phyloP scores from a whole-genome alignment of 2,888 invertebrate species.

The Cephus sareptanus region DNA sequence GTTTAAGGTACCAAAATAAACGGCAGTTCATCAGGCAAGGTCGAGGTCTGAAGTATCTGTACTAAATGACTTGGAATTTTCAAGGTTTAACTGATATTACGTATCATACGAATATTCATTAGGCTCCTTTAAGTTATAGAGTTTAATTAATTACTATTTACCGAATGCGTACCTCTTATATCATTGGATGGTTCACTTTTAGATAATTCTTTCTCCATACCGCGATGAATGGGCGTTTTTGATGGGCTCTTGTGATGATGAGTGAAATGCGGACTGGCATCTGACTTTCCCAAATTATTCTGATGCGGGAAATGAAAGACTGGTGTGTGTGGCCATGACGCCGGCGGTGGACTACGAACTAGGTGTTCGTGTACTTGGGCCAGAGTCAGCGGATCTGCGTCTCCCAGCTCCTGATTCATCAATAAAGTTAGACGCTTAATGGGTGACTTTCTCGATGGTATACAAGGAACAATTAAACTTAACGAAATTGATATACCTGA shows the following conservation, averaged over 20 bases:
- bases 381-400: constrained; percentile 78
- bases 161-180: constrained; percentile 49
- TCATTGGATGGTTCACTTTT: constrained; percentile 59
- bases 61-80: background rate
- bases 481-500: constrained; percentile 69
- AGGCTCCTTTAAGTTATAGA: no score
- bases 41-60: background rate
- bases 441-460: background rate
- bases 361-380: constrained; percentile 86
- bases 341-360: constrained; percentile 85
- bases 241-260: constrained; percentile 51
- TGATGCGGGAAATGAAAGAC: constrained; percentile 71
- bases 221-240: constrained; percentile 44
- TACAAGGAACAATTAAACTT: constrained; percentile 2
- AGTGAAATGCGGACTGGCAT: constrained; percentile 23
- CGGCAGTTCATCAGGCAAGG: background rate
- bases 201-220: constrained; percentile 53
- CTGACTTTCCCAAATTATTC: constrained; percentile 58
- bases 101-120: background rate
- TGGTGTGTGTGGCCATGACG: constrained; percentile 77
- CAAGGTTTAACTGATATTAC: background rate
- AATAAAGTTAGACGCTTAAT: background rate
- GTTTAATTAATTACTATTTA: background rate
- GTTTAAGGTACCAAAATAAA: background rate
- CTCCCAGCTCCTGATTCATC: constrained; percentile 64